Conservation (phyloP, 2,113 vertebrate genomes). For the Octodon degus region DNA sequence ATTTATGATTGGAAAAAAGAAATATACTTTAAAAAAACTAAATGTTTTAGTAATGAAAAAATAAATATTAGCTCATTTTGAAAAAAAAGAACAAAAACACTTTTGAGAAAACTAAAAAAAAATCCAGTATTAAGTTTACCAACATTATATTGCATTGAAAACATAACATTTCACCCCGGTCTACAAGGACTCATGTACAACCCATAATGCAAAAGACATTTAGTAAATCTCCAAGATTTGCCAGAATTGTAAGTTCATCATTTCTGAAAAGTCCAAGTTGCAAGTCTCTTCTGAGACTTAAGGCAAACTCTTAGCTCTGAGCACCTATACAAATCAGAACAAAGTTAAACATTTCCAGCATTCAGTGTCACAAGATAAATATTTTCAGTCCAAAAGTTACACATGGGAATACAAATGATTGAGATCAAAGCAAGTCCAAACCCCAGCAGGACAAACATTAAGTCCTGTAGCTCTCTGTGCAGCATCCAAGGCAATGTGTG, state of each 20-base stretch:
- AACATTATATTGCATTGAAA: not conserved
- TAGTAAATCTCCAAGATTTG: not conserved
- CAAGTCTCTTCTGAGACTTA: not conserved
- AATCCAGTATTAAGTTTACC: not conserved
- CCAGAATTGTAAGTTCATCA: not conserved
- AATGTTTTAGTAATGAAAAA: too few relatives aligned
- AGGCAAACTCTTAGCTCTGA: not conserved
- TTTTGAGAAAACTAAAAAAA: not conserved
- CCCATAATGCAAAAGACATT: not conserved
- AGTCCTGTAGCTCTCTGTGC: not conserved
- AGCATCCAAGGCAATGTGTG: not conserved
- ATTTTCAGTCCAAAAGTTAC: not conserved
- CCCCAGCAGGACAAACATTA: not conserved
- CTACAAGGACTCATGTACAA: not conserved
- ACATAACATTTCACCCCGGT: not conserved
- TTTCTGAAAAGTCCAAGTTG: not conserved
- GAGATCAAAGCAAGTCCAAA: not conserved
- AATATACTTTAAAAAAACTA: too few relatives aligned
- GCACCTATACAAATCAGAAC: not conserved
- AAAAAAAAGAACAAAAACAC: not conserved
- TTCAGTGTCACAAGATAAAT: not conserved
- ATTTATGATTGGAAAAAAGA: too few relatives aligned
- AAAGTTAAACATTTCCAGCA: not conserved
- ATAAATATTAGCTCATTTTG: too few relatives aligned
- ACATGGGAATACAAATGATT: not conserved